A percentile compares a stretch with the other conserved stretches of the same genome.
These are phyloP conservation scores for Notiomystis cincta DNA, from an alignment of 2,113 vertebrate genomes.

Conservation along the genomic window DNA sequence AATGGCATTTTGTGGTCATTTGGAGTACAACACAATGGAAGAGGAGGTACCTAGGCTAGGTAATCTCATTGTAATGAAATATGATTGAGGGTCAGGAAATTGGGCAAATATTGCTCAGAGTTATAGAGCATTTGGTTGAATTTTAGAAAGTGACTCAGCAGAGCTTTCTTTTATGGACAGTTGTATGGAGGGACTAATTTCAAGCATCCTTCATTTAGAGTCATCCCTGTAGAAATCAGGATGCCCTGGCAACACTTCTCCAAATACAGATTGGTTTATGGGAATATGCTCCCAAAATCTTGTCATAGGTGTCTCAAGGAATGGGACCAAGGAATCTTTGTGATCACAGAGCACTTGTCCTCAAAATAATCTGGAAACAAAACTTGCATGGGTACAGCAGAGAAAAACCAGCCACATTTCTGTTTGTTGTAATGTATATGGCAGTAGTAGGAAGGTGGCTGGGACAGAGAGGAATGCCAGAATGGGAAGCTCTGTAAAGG, in stretches of 20 bases:
- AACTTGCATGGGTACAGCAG: not conserved
- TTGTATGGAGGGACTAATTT: not conserved
- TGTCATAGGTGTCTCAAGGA: not conserved
- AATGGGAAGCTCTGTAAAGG: not conserved
- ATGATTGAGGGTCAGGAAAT: not conserved
- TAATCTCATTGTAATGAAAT: not conserved
- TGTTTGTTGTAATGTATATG: not conserved
- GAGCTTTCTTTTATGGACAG: not conserved
- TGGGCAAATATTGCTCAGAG: not conserved
- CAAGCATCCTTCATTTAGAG: not conserved
- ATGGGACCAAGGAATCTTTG: not conserved
- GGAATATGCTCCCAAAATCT: not conserved
- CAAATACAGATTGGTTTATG: not conserved
- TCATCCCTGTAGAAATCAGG: not conserved
- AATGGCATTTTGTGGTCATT: rapidly evolving
- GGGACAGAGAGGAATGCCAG: not conserved
- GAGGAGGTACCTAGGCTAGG: not conserved
- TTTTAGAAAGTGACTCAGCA: not conserved
- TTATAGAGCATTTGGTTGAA: not conserved
- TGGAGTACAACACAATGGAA: not conserved
- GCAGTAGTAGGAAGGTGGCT: not conserved
- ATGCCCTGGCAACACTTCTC: not conserved
- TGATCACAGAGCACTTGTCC: not conserved
- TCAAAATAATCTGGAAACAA: not conserved
- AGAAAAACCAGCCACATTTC: not conserved